Conservation (phyloP, 2,888 invertebrate genomes). For the Chloromyia formosa region DNA sequence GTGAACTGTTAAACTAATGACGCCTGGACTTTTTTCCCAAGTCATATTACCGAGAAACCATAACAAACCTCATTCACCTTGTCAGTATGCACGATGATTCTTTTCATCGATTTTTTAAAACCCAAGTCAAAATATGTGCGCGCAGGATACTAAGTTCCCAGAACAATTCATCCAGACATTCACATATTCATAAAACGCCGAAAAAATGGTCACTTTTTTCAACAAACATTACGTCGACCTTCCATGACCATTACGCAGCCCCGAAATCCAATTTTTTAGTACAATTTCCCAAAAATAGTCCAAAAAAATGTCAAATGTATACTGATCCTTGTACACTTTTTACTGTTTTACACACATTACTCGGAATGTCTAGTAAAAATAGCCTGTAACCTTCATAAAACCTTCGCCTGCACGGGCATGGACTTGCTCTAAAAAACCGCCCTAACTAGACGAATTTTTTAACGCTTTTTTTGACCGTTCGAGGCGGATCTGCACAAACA, state of each 20-base stretch:
- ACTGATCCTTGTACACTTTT: background rate
- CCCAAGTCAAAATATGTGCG: no score
- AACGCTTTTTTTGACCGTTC: conserved; percentile 10
- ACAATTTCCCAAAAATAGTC: conserved; percentile 1
- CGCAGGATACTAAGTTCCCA: background rate
- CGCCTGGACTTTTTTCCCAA: no score
- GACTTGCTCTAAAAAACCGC: conserved; percentile 29
- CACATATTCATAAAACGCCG: background rate
- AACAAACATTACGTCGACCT: background rate
- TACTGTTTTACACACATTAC: background rate
- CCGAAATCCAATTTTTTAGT: conserved; percentile 27
- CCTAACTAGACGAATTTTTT: conserved; percentile 12
- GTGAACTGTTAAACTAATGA: no score
- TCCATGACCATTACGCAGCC: conserved; percentile 9
- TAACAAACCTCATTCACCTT: no score
- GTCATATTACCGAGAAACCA: no score
- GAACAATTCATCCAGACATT: background rate
- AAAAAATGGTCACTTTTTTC: conserved; percentile 20
- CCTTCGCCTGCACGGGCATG: background rate
- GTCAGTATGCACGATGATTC: no score
- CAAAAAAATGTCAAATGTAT: conserved; percentile 7
- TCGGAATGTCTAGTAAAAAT: background rate
- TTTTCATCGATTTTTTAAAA: no score
- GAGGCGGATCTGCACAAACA: background rate
- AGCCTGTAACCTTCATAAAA: conserved; percentile 11